phyloP scores from a whole-genome alignment of 2,113 vertebrate genomes.

The Murina feae region DNA sequence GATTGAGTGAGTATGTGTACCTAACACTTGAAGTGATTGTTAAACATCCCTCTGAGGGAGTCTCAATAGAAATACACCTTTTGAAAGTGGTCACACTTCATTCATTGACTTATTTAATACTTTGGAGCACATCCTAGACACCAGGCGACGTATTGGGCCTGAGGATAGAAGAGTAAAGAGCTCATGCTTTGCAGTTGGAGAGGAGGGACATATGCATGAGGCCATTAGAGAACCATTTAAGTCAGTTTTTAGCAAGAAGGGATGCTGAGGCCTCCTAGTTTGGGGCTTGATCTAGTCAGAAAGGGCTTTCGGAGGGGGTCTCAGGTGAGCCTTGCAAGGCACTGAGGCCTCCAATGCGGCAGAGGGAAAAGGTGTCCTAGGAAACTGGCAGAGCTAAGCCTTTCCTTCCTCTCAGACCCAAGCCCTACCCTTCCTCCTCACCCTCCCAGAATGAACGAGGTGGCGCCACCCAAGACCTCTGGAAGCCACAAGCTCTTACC shows the following conservation, averaged over 20 bases:
- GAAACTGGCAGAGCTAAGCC: not conserved
- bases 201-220: not conserved
- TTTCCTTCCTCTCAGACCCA: not conserved
- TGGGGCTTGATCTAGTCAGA: not conserved
- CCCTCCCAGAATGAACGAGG: not conserved
- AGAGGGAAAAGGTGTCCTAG: not conserved
- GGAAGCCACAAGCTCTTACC: not conserved
- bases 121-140: not conserved
- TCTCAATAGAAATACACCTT: not conserved
- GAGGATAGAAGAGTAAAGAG: not conserved
- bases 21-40: not conserved
- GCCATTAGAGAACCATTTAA: not conserved
- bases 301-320: not conserved
- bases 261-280: not conserved
- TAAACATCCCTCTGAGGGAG: not conserved
- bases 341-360: not conserved
- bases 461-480: not conserved
- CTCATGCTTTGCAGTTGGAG: not conserved
- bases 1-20: constrained; percentile 13
- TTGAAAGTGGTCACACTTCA: not conserved
- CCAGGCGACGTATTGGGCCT: not conserved
- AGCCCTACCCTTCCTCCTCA: not conserved
- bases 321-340: not conserved
- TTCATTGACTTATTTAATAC: not conserved
- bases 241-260: not conserved